Base-by-base conservation (phyloP, 2,888 invertebrate species). In the Nemurella pictetii region DNA sequence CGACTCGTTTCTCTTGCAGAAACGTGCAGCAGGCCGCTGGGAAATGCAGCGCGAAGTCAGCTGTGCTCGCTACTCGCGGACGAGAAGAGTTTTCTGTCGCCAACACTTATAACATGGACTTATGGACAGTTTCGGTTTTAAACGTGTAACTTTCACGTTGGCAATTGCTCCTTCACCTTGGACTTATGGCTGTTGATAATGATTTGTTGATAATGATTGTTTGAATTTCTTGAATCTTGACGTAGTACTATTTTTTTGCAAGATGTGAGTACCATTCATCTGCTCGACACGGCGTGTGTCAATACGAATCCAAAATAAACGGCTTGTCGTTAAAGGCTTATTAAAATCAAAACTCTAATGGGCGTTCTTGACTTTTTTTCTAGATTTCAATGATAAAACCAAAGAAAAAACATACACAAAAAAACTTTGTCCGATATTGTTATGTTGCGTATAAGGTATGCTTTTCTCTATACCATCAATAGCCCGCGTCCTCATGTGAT, bases 281-380 rank as follows among this genome's bases (percentile, higher is more conserved):
- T 55, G 9, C 9, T 55, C 55, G 20, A 55, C 1, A 55, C 55
- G 20, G 4, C 55, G 20, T 55, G 20, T 55, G 55, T 20, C 55
- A 55, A 55, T 55, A 55, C 55, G 9, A 55, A 20, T 15, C n/a
- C n/a, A 55, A 55, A 55, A 55, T 55, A 12, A 55, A 55, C 55
- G 55, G 55, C 55, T 55, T 20, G 55, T 55, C 55, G 55, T 55
- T 55, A 55, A 55, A 55, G 55, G 20, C 3, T 75, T 75, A 75
- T 27, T 27, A 75, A 75, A 75, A 75, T 75, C 75, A 28, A 75
- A 75, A 26, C 28, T 27, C 27, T 28, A 27, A 26, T 75, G 75
- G 75, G 75, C 75, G 75, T 75, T 26, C 28, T 75, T 75, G 75
- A 75, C 75, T 75, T 26, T 75, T 75, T 75, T 26, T n/a, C n/a